These are phyloP conservation scores for Anastrepha ludens DNA, from an alignment of 1,140 invertebrate genomes.

Conservation along the genomic window DNA sequence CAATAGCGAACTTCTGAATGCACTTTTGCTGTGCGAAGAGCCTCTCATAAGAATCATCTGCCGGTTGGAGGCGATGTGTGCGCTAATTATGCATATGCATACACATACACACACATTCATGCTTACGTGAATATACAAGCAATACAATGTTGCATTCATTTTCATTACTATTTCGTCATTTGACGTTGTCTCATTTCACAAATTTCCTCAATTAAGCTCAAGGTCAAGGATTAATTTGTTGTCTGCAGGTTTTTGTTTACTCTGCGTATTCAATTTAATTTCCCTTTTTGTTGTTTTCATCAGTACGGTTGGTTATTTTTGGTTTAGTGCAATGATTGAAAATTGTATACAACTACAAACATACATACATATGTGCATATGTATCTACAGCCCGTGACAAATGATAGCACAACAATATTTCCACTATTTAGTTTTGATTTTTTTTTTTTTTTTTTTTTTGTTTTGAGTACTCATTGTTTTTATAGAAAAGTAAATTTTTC, in stretches of 20 bases:
- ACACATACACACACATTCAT: background rate
- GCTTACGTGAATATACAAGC: background rate
- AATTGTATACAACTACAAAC: background rate
- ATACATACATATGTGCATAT: background rate
- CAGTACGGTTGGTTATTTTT: background rate
- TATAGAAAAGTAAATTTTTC: too few species aligned
- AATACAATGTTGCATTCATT: background rate
- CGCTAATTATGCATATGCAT: background rate
- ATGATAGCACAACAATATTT: background rate
- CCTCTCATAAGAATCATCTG: too few species aligned
- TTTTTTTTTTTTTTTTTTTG: too few species aligned
- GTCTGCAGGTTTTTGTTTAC: conserved; percentile 35
- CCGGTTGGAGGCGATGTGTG: too few species aligned
- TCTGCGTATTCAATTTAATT: background rate
- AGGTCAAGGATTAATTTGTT: conserved; percentile 69
- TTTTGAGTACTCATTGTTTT: too few species aligned
- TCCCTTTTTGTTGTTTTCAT: background rate
- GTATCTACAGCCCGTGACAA: background rate
- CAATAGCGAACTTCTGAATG: too few species aligned
- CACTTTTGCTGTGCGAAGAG: too few species aligned
- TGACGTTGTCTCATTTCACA: background rate
- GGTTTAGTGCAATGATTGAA: background rate
- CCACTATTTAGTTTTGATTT: background rate
- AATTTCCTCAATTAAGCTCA: conserved; percentile 66
- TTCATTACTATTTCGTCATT: background rate